Conservation (phyloP, 35 echinoderm and acorn worm genomes). For the Lytechinus pictus region DNA sequence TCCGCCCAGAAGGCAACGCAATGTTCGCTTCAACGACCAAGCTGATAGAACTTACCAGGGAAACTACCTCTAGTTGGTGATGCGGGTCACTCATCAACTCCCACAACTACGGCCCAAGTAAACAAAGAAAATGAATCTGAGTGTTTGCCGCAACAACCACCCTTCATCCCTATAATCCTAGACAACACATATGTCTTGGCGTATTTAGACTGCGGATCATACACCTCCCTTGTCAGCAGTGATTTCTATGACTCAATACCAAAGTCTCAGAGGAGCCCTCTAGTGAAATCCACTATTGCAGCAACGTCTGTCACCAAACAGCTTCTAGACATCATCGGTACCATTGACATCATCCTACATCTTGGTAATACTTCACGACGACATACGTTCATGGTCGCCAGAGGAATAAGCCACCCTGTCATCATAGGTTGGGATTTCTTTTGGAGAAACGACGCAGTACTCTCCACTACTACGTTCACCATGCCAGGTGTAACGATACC, state of each 20-base stretch:
- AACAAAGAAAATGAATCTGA: background rate
- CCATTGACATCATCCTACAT: background rate
- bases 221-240: slow-evolving; percentile 26
- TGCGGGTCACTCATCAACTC: slow-evolving; percentile 26
- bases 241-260: slow-evolving; percentile 30
- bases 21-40: slow-evolving; percentile 28
- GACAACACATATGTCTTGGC: slow-evolving; percentile 34
- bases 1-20: background rate
- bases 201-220: slow-evolving; percentile 35
- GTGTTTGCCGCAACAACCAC: background rate
- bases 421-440: slow-evolving; percentile 57
- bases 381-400: slow-evolving; percentile 32
- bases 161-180: slow-evolving; percentile 31
- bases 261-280: background rate
- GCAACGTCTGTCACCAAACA: slow-evolving; percentile 30
- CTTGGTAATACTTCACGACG: background rate
- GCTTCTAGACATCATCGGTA: slow-evolving; percentile 6
- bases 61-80: slow-evolving; percentile 52
- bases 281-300: background rate
- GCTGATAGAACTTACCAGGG: background rate
- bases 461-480: background rate
- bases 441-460: background rate
- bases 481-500: slow-evolving; percentile 23
- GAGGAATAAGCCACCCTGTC: slow-evolving; percentile 25
- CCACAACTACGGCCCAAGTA: background rate